Conservation (phyloP, 2,797 vertebrate genomes). For the Catostomus latipinnis region DNA sequence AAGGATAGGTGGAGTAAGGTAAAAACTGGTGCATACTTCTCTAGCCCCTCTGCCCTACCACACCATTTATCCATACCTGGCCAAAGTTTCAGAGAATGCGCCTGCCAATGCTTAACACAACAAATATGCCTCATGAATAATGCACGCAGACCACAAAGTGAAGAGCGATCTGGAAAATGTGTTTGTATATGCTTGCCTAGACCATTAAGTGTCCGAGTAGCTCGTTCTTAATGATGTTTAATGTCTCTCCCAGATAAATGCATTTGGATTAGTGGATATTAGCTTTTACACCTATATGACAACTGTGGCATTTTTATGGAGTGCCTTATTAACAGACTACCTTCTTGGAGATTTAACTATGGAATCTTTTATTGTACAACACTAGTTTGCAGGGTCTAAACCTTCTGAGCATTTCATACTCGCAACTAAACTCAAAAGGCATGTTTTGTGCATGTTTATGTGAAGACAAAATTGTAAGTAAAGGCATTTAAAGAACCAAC, state of each 20-base stretch:
- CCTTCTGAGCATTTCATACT: not conserved
- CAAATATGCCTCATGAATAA: constrained; percentile 9
- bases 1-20: constrained; percentile 12
- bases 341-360: not conserved
- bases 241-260: constrained; percentile 27
- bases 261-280: constrained; percentile 7
- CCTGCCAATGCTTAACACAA: constrained; percentile 21
- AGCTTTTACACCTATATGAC: constrained; percentile 15
- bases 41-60: not conserved
- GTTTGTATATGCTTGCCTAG: constrained; percentile 19
- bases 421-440: not conserved
- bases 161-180: constrained; percentile 14
- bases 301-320: not conserved
- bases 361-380: not conserved
- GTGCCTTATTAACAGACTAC: not conserved
- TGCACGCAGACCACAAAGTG: not conserved
- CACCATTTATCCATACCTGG: constrained; percentile 25
- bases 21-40: not conserved
- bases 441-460: not conserved
- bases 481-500: too few relatives aligned
- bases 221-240: constrained; percentile 26
- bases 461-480: not conserved
- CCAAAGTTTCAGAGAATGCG: not conserved
- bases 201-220: constrained; percentile 16
- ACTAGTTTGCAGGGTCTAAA: not conserved